Evolutionary conservation across 1,140 invertebrate genomes (phyloP).

Genomic region (Zaprionus capensis): DNA sequence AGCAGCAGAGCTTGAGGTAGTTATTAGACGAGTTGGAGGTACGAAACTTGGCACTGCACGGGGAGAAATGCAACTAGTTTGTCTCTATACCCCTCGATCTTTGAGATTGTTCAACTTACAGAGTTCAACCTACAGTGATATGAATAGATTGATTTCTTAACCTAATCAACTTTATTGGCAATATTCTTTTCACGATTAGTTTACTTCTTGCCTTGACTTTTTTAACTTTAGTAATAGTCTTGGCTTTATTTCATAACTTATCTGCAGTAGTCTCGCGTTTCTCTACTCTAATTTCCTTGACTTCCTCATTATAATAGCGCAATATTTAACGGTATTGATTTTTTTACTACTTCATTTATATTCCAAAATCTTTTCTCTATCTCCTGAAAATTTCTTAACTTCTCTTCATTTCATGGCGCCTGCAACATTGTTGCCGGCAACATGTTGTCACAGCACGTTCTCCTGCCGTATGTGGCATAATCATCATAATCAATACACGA

Average conservation of each 20-base stretch:
- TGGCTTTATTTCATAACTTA: no score
- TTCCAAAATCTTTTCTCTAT: neutral
- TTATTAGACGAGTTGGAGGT: neutral
- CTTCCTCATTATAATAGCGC: no score
- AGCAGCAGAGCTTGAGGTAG: neutral
- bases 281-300: no score
- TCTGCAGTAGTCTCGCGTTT: no score
- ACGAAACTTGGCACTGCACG: neutral
- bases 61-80: neutral
- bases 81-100: no score
- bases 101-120: no score
- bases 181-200: no score
- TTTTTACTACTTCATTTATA: no score
- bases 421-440: constrained; percentile 49
- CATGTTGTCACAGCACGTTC: constrained; percentile 9
- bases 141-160: neutral
- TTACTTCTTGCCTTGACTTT: no score
- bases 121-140: neutral
- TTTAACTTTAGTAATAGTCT: no score
- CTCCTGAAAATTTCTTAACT: neutral
- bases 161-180: no score
- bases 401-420: neutral
- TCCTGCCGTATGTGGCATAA: constrained; percentile 10
- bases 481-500: constrained; percentile 31
- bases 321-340: no score